Conservation (phyloP, 1,140 invertebrate genomes). For the Proctacanthus coquilletti region DNA sequence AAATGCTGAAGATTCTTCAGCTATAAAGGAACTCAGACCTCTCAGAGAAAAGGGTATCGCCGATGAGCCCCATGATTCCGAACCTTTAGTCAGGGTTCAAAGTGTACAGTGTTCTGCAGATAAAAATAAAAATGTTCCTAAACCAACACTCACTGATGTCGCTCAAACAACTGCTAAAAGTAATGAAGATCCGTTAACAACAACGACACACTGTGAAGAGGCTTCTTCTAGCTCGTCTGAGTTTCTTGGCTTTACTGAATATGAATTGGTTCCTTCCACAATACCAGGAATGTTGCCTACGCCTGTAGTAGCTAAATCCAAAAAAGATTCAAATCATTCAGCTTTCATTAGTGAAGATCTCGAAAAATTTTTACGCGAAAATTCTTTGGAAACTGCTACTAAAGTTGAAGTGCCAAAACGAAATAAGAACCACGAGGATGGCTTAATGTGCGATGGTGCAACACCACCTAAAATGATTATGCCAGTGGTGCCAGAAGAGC, state of each 20-base stretch:
- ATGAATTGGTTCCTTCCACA: constrained; percentile 10
- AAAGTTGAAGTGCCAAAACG: not conserved
- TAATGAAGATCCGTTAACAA: constrained; percentile 1
- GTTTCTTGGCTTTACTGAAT: constrained; percentile 26
- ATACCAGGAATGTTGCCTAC: constrained; percentile 23
- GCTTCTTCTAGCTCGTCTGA: constrained; percentile 12
- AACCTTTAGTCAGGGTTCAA: not conserved
- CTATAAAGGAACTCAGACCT: too few relatives aligned
- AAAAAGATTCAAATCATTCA: constrained; percentile 11
- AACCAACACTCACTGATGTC: constrained; percentile 5
- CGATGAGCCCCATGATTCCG: constrained; percentile 11
- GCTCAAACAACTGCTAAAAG: constrained; percentile 5
- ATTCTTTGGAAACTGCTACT: constrained; percentile 8
- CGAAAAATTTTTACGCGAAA: constrained; percentile 20
- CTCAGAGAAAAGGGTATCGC: too few relatives aligned
- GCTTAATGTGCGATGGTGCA: constrained; percentile 17
- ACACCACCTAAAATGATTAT: constrained; percentile 20
- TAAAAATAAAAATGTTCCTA: not conserved
- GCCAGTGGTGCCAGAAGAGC: constrained; percentile 20
- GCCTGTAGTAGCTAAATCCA: constrained; percentile 18
- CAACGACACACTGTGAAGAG: constrained; percentile 9
- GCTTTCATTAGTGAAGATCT: constrained; percentile 22
- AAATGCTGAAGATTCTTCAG: too few relatives aligned
- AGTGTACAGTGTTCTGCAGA: too few relatives aligned
- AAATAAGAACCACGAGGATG: constrained; percentile 17